Base-by-base conservation (phyloP, 2,888 invertebrate genomes). In the Tenthredo distinguenda region DNA sequence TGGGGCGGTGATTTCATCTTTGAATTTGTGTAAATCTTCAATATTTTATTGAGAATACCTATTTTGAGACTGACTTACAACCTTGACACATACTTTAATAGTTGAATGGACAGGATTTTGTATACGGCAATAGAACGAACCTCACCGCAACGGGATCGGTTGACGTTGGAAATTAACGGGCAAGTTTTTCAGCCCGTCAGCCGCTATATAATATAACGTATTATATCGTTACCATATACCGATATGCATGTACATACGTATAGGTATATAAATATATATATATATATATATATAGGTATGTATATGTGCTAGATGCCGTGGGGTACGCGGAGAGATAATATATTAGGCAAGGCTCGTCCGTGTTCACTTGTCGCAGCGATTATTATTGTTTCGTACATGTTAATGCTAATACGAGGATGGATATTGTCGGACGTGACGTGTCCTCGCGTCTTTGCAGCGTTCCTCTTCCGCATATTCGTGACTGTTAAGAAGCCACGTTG, bases 391-490 rank as follows among this genome's bases (percentile, higher is more conserved):
- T 55, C 31, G 37, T 6, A 77, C 12, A 47, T 77, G 55, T 50
- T 50, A 77, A 77, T 77, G 77, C 77, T 77, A 77, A 77, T 77
- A 55, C 34, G 26, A 15, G 77, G 55, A 77, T 74, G 77, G 31
- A 77, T 77, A 77, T 77, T 77, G 77, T 77, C 15, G 77, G 77
- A 77, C 77, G 77, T 77, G 77, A 77, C 77, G 77, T 40, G 77
- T 77, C 55, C 77, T 77, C 77, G 72, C 77, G 21, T 43, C 40
- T 77, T 77, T n/a, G 26, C 77, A 62, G 26, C 62, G 62, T 62
- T 62, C 34, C 26, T 76, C 77, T 77, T 77, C 77, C 77, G 50
- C 77, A 77, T 65, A 37, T 81, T 81, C 81, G 62, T 81, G 81
- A 58, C 37, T 26, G 50, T 37, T n/a, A 1, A 55, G 58, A 15